phyloP scores from a whole-genome alignment of 2,797 vertebrate species.

The Gambelia wislizenii region DNA sequence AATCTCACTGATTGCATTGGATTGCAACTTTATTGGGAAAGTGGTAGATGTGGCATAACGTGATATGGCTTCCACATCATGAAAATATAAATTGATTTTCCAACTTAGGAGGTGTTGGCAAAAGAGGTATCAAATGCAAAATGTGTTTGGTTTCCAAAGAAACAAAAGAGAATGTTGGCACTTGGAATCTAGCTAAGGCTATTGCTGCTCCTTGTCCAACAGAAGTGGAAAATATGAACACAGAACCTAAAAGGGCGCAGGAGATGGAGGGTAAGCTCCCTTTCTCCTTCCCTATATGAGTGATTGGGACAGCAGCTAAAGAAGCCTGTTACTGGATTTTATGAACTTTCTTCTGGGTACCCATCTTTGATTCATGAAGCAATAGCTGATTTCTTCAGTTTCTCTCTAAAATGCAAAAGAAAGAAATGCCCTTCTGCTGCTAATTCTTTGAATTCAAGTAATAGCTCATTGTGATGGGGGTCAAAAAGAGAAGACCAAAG shows the following conservation, averaged over 20 bases:
- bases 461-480: background rate
- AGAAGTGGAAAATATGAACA: background rate
- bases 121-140: background rate
- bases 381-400: background rate
- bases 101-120: background rate
- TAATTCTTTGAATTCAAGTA: constrained; percentile 1
- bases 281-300: background rate
- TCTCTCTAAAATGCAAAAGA: background rate
- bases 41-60: background rate
- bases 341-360: background rate
- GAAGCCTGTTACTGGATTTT: background rate
- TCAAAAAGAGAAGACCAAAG: background rate
- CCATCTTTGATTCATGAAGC: background rate
- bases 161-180: background rate
- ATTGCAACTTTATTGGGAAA: background rate
- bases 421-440: background rate
- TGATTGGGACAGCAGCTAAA: background rate
- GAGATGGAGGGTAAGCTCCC: no score
- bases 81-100: background rate
- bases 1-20: background rate
- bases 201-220: background rate
- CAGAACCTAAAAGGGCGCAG: background rate
- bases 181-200: background rate
- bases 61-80: background rate
- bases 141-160: background rate